Percentiles rank a stretch among this genome's conserved stretches.
Conservation (phyloP, 2,888 invertebrate genomes). For the Pyrochroa serraticornis region DNA sequence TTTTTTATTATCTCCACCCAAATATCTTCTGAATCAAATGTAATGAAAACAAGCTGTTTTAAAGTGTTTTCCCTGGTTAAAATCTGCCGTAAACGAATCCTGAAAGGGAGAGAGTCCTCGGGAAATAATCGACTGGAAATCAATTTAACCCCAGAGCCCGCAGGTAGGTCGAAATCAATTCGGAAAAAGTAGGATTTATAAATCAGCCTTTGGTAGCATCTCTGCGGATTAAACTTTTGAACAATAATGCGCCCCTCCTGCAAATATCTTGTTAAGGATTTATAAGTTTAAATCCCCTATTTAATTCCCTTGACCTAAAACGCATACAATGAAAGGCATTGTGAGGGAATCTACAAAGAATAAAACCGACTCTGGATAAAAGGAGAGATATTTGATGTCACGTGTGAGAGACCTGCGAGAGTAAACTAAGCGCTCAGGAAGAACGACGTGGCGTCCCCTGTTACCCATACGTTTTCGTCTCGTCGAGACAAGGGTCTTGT, state of each 20-base stretch:
- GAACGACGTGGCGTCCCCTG: constrained; percentile 18
- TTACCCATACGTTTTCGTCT: constrained; percentile 25
- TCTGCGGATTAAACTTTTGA: not conserved
- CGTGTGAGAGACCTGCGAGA: constrained; percentile 11
- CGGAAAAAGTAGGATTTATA: too few relatives aligned
- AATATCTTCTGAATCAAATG: too few relatives aligned
- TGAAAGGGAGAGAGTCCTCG: constrained; percentile 1
- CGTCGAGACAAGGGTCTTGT: constrained; percentile 27
- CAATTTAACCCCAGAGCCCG: not conserved
- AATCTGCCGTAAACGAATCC: constrained; percentile 1
- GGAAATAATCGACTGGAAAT: constrained; percentile 14
- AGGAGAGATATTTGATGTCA: constrained; percentile 18
- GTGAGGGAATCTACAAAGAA: constrained; percentile 2
- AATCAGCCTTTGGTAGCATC: too few relatives aligned
- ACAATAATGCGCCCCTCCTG: not conserved
- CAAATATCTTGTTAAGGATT: constrained; percentile 9
- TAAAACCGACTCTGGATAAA: constrained; percentile 9
- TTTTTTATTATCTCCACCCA: too few relatives aligned
- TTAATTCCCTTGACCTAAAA: constrained; percentile 20
- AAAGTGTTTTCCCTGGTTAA: constrained; percentile 1
- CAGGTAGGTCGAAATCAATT: too few relatives aligned
- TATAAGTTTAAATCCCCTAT: constrained; percentile 19
- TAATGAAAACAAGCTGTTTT: constrained; percentile 10
- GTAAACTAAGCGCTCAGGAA: constrained; percentile 15
- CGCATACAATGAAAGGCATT: constrained; percentile 7